Base-by-base conservation (phyloP, 2,888 invertebrate genomes). In the Pristionchus entomophagus region DNA sequence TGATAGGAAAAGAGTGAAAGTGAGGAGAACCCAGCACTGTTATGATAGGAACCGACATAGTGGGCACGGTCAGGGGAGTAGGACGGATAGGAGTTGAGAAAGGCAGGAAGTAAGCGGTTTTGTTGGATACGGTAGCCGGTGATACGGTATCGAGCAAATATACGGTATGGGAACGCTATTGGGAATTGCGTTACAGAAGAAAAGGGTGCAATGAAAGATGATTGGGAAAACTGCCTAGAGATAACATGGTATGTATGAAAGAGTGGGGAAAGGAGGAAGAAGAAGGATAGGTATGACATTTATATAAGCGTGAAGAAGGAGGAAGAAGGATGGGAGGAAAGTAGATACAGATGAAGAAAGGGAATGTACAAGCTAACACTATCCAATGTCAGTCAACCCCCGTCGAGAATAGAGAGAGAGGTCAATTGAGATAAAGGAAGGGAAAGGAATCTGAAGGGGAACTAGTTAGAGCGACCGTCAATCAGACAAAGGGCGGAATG, bases 351-450 rank as follows among this genome's bases (percentile, higher is more conserved):
- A n/a, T n/a, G n/a, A 38, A 69, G 65, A 65, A 65, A 65, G 65
- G 6, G 38, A 41, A 73, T 73, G 73, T 73, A 73, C 26, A 41
- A 32, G 41, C 73, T 73, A 73, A 73, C 73, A 73, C 73, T 73
- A 65, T 29, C 38, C 73, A 73, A 73, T 73, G 73, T 73, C 73
- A 73, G n/a, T 73, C n/a, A 38, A 26, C 45, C 45, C 65, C 65
- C 65, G 65, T 19, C n/a, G 73, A 5, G 35, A 17, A n/a, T 8
- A 22, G 56, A 14, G 35, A 35, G 65, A 26, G 73, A 73, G 73
- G 73, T 73, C 73, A 73, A 73, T 38, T 41, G 73, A 73, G n/a
- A 69, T 38, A 69, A 73, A 73, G 32, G n/a, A 73, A 73, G 73
- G 17, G 73, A 41, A 65, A 19, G 65, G 65, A 32, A 73, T 73